phyloP scores from a whole-genome alignment of 2,797 vertebrate genomes.

The Labroides dimidiatus region DNA sequence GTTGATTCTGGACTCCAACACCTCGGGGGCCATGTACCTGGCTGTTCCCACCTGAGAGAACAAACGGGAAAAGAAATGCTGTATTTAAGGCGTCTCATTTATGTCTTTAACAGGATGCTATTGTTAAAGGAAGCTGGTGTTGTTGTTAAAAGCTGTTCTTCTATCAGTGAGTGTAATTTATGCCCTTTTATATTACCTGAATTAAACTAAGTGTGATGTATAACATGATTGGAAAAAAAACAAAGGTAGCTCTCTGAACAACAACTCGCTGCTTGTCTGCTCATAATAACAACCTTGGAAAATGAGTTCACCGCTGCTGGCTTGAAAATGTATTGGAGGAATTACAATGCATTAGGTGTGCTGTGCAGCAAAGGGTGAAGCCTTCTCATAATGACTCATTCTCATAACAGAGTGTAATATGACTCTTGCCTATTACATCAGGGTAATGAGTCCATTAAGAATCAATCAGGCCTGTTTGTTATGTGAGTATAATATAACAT shows the following conservation, averaged over 20 bases:
- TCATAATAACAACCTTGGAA: constrained; percentile 44
- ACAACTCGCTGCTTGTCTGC: constrained; percentile 39
- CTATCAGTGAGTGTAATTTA: constrained; percentile 6
- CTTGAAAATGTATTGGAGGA: constrained; percentile 41
- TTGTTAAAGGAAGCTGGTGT: not conserved
- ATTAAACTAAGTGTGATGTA: constrained; percentile 36
- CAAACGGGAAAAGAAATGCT: not conserved
- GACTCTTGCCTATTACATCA: constrained; percentile 55
- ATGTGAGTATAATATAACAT: constrained; percentile 46
- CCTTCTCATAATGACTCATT: constrained; percentile 60
- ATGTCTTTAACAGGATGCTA: not conserved
- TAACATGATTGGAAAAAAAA: constrained; percentile 57
- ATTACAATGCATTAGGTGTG: constrained; percentile 59
- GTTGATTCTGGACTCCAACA: constrained; percentile 96
- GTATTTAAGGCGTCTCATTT: not conserved
- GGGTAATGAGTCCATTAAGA: constrained; percentile 63
- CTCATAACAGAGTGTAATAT: constrained; percentile 54
- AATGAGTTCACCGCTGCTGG: constrained; percentile 42
- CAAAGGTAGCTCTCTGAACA: constrained; percentile 39
- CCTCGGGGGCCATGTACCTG: constrained; percentile 97
- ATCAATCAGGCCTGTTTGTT: constrained; percentile 61
- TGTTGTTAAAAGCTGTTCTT: not conserved
- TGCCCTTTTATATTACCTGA: constrained; percentile 32
- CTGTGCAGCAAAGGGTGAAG: constrained; percentile 48
- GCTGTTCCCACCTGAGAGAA: constrained; percentile 93